These are phyloP conservation scores for Halcyon chelicuti DNA, from an alignment of 2,797 vertebrate species.

Conservation along the genomic window DNA sequence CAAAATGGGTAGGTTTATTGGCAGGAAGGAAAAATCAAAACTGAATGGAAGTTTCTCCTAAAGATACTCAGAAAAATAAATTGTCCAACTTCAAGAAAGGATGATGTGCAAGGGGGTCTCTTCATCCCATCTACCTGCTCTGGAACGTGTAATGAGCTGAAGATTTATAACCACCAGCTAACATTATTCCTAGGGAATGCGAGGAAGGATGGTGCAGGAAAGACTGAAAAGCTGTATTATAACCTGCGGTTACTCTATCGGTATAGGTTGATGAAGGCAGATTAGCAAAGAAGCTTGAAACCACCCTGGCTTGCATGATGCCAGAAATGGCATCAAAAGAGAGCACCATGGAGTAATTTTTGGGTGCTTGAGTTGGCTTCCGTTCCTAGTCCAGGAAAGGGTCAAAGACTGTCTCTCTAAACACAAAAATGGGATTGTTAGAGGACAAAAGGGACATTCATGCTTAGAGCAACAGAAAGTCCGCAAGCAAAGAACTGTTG, in stretches of 20 bases:
- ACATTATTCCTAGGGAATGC: background rate
- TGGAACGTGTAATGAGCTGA: background rate
- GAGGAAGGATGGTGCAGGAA: background rate
- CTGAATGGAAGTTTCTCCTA: background rate
- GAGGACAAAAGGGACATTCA: slow-evolving; percentile 28
- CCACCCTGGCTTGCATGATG: background rate
- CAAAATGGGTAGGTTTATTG: background rate
- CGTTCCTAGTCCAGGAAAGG: background rate
- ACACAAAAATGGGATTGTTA: slow-evolving; percentile 13
- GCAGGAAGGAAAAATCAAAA: background rate
- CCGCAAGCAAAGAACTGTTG: background rate
- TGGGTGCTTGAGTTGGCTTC: background rate
- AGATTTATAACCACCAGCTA: background rate
- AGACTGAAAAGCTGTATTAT: background rate
- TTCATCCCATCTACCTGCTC: background rate
- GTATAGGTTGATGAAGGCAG: background rate
- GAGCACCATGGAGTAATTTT: background rate
- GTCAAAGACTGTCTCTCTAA: background rate
- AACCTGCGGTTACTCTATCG: background rate
- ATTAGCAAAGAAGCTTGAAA: background rate
- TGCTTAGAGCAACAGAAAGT: slow-evolving; percentile 24
- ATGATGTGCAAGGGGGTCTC: background rate
- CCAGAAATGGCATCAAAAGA: background rate
- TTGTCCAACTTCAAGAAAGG: background rate
- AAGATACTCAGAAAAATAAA: background rate